phyloP scores from a whole-genome alignment of 2,797 vertebrate genomes.

The Gobionotothen gibberifrons region DNA sequence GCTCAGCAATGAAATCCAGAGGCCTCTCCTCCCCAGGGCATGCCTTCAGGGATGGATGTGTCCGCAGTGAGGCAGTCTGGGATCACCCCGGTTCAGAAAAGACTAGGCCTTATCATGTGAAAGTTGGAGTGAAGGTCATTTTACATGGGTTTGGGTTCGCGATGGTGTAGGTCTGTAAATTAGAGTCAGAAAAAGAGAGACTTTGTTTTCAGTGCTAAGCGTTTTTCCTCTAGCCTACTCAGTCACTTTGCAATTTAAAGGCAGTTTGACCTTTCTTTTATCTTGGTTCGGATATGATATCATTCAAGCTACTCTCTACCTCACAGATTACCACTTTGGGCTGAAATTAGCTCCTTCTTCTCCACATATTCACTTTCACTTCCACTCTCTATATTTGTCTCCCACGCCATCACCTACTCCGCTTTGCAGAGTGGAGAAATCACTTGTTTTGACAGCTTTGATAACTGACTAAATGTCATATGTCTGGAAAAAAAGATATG shows the following conservation, averaged over 20 bases:
- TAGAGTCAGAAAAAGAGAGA: slow-evolving; percentile 16
- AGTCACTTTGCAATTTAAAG: slow-evolving; percentile 15
- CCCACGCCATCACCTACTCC: slow-evolving; percentile 48
- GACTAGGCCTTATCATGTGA: slow-evolving; percentile 6
- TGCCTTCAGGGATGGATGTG: slow-evolving; percentile 71
- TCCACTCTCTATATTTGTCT: slow-evolving; percentile 43
- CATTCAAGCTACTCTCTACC: slow-evolving; percentile 32
- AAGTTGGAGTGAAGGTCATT: slow-evolving; percentile 31
- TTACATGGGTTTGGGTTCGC: slow-evolving; percentile 31
- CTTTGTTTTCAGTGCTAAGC: background rate
- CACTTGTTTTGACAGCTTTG: slow-evolving; percentile 77
- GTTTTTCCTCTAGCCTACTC: background rate
- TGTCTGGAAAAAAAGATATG: slow-evolving; percentile 52
- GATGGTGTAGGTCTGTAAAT: background rate
- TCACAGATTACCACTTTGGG: slow-evolving; percentile 34
- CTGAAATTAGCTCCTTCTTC: slow-evolving; percentile 20
- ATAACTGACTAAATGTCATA: slow-evolving; percentile 78
- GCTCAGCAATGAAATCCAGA: slow-evolving; percentile 50
- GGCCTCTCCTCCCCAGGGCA: slow-evolving; percentile 61
- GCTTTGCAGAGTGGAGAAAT: slow-evolving; percentile 62
- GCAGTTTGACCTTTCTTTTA: slow-evolving; percentile 18
- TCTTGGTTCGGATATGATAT: slow-evolving; percentile 29
- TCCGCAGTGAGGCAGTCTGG: slow-evolving; percentile 68
- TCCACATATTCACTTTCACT: slow-evolving; percentile 14
- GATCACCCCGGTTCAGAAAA: slow-evolving; percentile 62